phyloP scores from a whole-genome alignment of 2,113 vertebrate species.

The Heptranchias perlo region DNA sequence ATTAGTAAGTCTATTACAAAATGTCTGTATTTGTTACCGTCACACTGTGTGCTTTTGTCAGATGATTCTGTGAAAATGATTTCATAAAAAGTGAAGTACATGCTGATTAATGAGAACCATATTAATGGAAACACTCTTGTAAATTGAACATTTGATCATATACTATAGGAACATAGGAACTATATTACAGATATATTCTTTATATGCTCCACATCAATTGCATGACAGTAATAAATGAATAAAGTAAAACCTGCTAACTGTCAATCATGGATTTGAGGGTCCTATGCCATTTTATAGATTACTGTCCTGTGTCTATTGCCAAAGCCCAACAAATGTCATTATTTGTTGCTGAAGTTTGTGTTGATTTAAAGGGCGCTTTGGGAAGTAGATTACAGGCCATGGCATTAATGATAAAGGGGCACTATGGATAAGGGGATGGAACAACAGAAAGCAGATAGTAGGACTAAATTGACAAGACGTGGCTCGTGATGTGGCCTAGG shows the following conservation, averaged over 20 bases:
- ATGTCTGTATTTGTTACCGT: not conserved
- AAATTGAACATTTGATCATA: not conserved
- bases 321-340: not conserved
- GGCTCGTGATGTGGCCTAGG: too few relatives aligned
- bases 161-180: too few relatives aligned
- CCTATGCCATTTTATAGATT: not conserved
- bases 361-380: not conserved
- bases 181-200: not conserved
- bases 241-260: not conserved
- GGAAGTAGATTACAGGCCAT: not conserved
- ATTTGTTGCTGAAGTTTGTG: not conserved
- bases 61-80: constrained; percentile 14
- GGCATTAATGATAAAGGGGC: not conserved
- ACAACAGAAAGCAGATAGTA: not conserved
- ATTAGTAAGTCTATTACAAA: not conserved
- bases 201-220: not conserved
- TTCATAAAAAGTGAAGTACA: not conserved
- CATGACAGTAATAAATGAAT: not conserved
- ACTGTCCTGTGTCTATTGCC: not conserved
- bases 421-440: not conserved
- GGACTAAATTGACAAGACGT: not conserved
- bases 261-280: not conserved
- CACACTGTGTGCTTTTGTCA: not conserved
- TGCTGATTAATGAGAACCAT: not conserved
- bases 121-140: not conserved